Evolutionary conservation across 2,113 vertebrate genomes (phyloP).

Genomic region (Onychorhynchus coronatus): DNA sequence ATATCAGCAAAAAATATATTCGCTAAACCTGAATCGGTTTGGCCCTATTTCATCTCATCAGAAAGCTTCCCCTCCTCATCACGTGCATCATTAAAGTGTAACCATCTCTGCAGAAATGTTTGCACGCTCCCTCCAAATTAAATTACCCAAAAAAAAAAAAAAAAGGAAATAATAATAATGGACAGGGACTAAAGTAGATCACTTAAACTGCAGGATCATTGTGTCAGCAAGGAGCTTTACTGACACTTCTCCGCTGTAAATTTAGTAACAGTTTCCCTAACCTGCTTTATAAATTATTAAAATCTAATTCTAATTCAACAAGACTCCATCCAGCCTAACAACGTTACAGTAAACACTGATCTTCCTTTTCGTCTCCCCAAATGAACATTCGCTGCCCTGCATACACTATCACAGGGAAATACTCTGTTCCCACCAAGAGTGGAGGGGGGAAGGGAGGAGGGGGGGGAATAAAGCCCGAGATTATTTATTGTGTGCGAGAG

Average conservation of each 20-base stretch:
- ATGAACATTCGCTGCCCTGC: neutral
- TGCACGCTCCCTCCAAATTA: slow-evolving; percentile 2
- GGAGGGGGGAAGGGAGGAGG: neutral
- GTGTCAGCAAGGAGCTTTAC: slow-evolving; percentile 56
- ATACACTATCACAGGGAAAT: neutral
- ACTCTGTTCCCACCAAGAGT: neutral
- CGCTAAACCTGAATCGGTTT: neutral
- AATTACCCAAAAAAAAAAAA: neutral
- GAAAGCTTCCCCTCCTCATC: slow-evolving; percentile 16
- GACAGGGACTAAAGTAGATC: slow-evolving; percentile 35
- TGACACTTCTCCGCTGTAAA: slow-evolving; percentile 59
- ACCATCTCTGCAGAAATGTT: slow-evolving; percentile 28
- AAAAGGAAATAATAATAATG: neutral
- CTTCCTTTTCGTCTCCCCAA: neutral
- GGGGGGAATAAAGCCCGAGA: neutral
- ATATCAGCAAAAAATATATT: slow-evolving; percentile 13
- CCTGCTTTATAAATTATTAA: slow-evolving; percentile 68
- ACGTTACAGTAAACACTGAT: slow-evolving; percentile 58
- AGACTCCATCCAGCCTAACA: slow-evolving; percentile 48
- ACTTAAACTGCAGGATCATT: slow-evolving; percentile 66
- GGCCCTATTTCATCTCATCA: neutral
- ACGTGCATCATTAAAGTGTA: slow-evolving; percentile 21
- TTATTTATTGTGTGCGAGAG: slow-evolving; percentile 33
- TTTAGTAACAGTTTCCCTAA: slow-evolving; percentile 66
- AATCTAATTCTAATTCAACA: slow-evolving; percentile 63